Evolutionary conservation across 35 echinoderm and acorn worm genomes (phyloP), one percentile per base, ranked within the genome.

Genomic region (Chiridota heheva): DNA sequence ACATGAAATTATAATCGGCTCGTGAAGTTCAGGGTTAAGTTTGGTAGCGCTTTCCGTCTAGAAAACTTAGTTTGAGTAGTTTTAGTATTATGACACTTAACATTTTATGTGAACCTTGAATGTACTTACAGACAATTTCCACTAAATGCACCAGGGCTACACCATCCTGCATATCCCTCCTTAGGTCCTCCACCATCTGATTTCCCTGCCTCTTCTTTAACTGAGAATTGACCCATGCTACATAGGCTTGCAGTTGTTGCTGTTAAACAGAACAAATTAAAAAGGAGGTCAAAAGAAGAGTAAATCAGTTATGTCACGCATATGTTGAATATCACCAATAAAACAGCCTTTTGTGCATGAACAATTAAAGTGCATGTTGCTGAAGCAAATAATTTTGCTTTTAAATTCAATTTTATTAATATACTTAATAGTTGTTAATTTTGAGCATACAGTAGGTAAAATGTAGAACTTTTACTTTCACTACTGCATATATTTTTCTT

Each of bases 231-330:
- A 96, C 93, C 93, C 93, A 96, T 18, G 88, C 88, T 32, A 96
- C 93, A 57, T 96, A 96, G 4, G 93, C 93, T 72, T 96, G 87
- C 44, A 96, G 72, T 96, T 96, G 93, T 96, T 96, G 93, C 93
- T 96, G 71, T 48, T 73, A 46, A 27, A 63, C 1, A 63, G 20
- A 80, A 81, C 29, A 69, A 64, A 84, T 64, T 49, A 33, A 20
- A 43, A 67, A 42, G 38, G 67, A 20, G 17, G 18, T 1, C 13
- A 1, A 42, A 72, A 43, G 34, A 3, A 42, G 1, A 18, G 38
- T 72, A 31, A 27, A 18, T 32, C 16, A 66, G 31, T 18, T 4
- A 15, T 24, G 24, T 16, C 2, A 66, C 24, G 16, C 17, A 4
- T 17, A 66, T 4, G 29, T 16, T 13, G 34, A 27, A 15, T 13